These are phyloP conservation scores for Campylomormyrus tamandua DNA, from an alignment of 2,113 vertebrate species.

Conservation along the genomic window DNA sequence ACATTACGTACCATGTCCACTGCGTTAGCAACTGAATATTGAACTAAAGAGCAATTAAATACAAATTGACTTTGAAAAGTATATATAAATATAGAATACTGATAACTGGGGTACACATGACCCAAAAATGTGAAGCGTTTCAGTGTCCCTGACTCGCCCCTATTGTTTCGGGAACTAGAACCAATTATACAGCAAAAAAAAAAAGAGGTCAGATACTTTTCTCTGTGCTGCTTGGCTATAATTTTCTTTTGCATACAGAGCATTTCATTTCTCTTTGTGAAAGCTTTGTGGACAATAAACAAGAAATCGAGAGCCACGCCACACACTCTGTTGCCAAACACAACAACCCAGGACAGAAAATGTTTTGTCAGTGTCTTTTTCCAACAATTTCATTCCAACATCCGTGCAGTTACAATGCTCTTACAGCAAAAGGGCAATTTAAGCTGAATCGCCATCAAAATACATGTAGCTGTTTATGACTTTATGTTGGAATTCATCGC, in stretches of 20 bases:
- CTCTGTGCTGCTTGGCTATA: not conserved
- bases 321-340: not conserved
- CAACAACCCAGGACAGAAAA: not conserved
- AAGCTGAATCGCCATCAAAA: not conserved
- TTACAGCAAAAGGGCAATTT: not conserved
- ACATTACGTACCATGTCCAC: not conserved
- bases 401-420: not conserved
- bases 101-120: not conserved
- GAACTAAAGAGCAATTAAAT: not conserved
- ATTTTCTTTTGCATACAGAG: not conserved
- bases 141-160: not conserved
- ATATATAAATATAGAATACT: not conserved
- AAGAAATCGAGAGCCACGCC: not conserved
- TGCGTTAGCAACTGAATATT: not conserved
- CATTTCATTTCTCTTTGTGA: not conserved
- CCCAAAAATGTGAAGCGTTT: not conserved
- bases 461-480: not conserved
- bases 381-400: not conserved
- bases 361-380: not conserved
- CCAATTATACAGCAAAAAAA: conserved; percentile 1
- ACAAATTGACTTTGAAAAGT: not conserved
- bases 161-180: conserved; percentile 1
- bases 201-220: conserved; percentile 1
- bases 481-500: not conserved
- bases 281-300: conserved; percentile 1